Evolutionary conservation across 2,888 invertebrate species (phyloP).

Genomic region (Mantis religiosa): DNA sequence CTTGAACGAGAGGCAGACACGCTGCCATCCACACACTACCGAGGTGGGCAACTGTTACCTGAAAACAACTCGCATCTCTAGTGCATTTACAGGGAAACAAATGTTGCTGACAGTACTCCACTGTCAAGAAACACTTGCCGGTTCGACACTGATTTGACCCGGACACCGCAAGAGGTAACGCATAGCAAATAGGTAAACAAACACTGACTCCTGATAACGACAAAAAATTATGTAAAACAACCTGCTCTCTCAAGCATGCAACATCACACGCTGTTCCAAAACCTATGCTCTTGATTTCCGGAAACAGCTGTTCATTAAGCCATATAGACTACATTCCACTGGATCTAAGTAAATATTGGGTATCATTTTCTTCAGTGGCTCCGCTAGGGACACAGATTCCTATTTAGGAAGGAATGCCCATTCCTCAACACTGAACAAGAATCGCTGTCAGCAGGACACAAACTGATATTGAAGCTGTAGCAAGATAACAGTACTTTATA

Average conservation of each 20-base stretch:
- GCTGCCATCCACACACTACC: too few relatives aligned
- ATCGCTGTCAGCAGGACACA: too few relatives aligned
- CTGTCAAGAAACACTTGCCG: neutral
- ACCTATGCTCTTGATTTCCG: neutral
- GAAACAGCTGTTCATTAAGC: neutral
- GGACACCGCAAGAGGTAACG: neutral
- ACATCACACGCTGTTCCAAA: neutral
- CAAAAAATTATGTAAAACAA: neutral
- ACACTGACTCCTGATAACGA: neutral
- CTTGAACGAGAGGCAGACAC: too few relatives aligned
- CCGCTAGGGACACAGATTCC: too few relatives aligned
- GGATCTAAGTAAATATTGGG: neutral
- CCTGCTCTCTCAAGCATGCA: neutral
- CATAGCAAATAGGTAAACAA: neutral
- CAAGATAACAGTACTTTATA: too few relatives aligned
- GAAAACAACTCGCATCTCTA: too few relatives aligned
- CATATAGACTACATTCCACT: neutral
- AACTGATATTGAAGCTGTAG: too few relatives aligned
- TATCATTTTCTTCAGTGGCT: too few relatives aligned
- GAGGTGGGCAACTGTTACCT: too few relatives aligned
- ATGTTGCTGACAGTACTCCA: neutral
- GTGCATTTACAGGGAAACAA: too few relatives aligned
- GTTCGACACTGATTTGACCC: neutral
- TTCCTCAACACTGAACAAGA: too few relatives aligned
- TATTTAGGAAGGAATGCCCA: too few relatives aligned